Evolutionary conservation across 2,888 invertebrate genomes (phyloP).

Genomic region (Pinctada fucata): DNA sequence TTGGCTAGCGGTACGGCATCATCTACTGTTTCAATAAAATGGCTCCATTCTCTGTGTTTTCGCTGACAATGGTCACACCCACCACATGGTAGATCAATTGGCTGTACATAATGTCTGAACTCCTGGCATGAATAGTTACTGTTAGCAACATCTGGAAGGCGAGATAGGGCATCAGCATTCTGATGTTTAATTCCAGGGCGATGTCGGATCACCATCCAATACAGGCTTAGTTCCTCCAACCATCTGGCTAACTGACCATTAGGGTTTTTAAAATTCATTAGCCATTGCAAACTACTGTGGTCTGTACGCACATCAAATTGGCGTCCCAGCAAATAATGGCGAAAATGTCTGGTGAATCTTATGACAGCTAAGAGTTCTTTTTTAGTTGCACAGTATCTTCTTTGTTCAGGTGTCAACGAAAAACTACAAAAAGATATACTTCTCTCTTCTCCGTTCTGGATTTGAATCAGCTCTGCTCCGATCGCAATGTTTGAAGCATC

Average conservation of each 20-base stretch:
- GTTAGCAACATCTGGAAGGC: not conserved
- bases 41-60: no score
- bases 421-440: no score
- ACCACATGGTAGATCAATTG: not conserved
- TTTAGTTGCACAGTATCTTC: slow-evolving; percentile 20
- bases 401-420: no score
- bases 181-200: not conserved
- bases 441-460: no score
- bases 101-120: no score
- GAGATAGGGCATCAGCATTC: slow-evolving; percentile 39
- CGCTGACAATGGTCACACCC: slow-evolving; percentile 25
- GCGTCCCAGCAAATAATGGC: slow-evolving; percentile 3
- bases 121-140: no score
- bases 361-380: slow-evolving; percentile 47
- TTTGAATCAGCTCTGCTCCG: no score
- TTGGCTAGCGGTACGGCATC: no score
- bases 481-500: no score
- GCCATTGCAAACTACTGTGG: slow-evolving; percentile 19
- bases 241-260: no score
- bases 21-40: no score
- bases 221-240: slow-evolving; percentile 27
- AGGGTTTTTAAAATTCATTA: no score
- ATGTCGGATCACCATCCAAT: slow-evolving; percentile 36
- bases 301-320: slow-evolving; percentile 44
- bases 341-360: not conserved